phyloP scores from a whole-genome alignment of 2,888 invertebrate species.

The Apamea monoglypha region DNA sequence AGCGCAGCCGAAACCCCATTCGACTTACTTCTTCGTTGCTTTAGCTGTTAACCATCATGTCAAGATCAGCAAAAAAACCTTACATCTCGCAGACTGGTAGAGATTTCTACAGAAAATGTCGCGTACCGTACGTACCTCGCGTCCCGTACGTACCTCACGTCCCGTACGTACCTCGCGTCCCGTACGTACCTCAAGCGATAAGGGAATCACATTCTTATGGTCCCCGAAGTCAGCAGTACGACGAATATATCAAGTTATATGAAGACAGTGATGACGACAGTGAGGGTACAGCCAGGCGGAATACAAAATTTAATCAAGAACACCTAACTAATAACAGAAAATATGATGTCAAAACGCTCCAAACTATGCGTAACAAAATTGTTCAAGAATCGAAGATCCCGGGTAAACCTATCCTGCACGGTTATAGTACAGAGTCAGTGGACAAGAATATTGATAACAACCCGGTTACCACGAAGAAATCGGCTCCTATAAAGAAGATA shows the following conservation, averaged over 20 bases:
- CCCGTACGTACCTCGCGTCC: neutral
- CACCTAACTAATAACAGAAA: neutral
- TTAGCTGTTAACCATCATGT: slow-evolving; percentile 31
- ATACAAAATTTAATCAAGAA: slow-evolving; percentile 2
- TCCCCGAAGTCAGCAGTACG: slow-evolving; percentile 20
- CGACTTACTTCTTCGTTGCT: neutral
- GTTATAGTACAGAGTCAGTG: neutral
- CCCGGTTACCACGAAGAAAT: neutral
- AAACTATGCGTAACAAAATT: neutral
- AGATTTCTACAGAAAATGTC: slow-evolving; percentile 5
- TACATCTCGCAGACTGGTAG: neutral
- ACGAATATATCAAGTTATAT: slow-evolving; percentile 36
- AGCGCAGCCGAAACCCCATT: slow-evolving; percentile 3
- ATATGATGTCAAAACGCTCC: neutral
- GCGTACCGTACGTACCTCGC: neutral
- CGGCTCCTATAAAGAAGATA: slow-evolving; percentile 46
- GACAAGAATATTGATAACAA: neutral
- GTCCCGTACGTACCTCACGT: slow-evolving; percentile 13
- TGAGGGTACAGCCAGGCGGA: neutral
- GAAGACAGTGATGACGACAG: slow-evolving; percentile 11
- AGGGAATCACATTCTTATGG: slow-evolving; percentile 9
- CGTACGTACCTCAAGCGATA: slow-evolving; percentile 19
- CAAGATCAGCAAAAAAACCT: slow-evolving; percentile 12
- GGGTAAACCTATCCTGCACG: slow-evolving; percentile 22
- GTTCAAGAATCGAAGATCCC: neutral